Evolutionary conservation across 2,797 vertebrate genomes (phyloP).

Genomic region (Siniperca undulata): DNA sequence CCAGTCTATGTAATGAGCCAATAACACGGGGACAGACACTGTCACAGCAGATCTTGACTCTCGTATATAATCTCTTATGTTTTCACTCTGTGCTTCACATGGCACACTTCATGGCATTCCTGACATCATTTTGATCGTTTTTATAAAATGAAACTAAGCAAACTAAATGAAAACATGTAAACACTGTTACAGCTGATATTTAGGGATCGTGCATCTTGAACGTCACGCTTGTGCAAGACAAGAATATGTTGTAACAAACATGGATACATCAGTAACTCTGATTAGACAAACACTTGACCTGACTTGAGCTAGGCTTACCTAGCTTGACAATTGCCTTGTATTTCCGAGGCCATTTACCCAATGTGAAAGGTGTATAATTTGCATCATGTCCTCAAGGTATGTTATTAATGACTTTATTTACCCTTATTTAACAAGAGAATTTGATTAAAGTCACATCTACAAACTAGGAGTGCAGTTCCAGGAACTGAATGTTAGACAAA

Average conservation of each 20-base stretch:
- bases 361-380: background rate
- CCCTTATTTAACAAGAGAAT: background rate
- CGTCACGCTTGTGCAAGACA: background rate
- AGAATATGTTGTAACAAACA: background rate
- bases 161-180: background rate
- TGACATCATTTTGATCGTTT: background rate
- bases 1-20: background rate
- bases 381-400: background rate
- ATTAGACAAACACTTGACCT: background rate
- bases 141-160: background rate
- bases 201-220: background rate
- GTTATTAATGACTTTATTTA: slow-evolving; percentile 17
- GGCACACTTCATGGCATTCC: background rate
- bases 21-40: background rate
- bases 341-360: background rate
- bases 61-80: background rate
- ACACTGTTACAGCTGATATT: background rate
- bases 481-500: background rate
- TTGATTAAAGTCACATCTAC: background rate
- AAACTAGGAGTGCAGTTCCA: background rate
- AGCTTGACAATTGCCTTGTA: background rate
- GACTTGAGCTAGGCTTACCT: background rate
- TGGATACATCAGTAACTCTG: background rate
- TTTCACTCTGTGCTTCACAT: background rate
- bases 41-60: background rate